A percentile compares a stretch with the other conserved stretches of the same genome.
Conservation (phyloP, 2,888 invertebrate genomes). For the Hydroisotoma schaefferi region DNA sequence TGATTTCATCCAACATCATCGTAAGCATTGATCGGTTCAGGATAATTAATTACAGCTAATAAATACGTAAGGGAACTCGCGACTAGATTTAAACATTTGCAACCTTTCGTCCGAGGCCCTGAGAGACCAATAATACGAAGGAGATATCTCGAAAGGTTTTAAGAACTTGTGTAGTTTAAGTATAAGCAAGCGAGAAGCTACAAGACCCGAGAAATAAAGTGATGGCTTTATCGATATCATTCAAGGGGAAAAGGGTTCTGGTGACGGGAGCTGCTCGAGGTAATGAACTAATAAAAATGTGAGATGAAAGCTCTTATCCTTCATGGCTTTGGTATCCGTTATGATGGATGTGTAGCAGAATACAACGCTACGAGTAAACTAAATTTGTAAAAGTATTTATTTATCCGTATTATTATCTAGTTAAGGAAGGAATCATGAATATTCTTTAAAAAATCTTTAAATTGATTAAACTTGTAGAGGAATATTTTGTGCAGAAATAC, state of each 20-base stretch:
- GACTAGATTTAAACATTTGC: too few relatives aligned
- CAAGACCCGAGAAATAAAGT: too few relatives aligned
- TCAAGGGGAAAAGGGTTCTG: conserved; percentile 53
- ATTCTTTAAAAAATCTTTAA: neutral
- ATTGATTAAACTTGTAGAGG: neutral
- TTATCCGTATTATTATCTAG: neutral
- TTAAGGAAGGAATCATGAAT: neutral
- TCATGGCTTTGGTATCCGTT: neutral
- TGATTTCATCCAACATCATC: too few relatives aligned
- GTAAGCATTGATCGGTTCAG: too few relatives aligned
- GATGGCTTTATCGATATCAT: conserved; percentile 45
- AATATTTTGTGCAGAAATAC: neutral
- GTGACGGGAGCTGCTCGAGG: conserved; percentile 56
- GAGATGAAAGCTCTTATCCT: neutral
- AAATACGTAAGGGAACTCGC: too few relatives aligned
- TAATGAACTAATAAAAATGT: conserved; percentile 18
- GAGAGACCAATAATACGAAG: too few relatives aligned
- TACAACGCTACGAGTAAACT: neutral
- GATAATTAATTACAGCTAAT: too few relatives aligned
- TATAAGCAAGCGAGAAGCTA: too few relatives aligned
- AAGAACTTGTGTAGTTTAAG: too few relatives aligned
- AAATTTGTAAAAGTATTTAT: neutral
- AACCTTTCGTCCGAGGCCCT: too few relatives aligned
- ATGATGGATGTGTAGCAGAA: neutral
- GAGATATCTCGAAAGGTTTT: too few relatives aligned